Evolutionary conservation across 2,888 invertebrate species (phyloP).

Genomic region (Conus canariensis): DNA sequence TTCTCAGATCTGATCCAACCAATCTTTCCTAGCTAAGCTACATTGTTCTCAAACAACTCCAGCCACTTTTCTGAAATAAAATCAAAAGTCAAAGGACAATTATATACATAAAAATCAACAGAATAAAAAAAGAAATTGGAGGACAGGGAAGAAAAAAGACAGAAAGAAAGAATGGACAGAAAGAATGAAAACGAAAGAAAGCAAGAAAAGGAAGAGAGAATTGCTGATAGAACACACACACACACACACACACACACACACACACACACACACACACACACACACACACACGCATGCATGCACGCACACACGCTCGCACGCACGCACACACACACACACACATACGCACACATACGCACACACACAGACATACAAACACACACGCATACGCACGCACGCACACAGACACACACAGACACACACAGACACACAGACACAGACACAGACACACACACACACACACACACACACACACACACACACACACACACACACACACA

Average conservation of each 20-base stretch:
- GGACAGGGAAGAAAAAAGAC: too few relatives aligned
- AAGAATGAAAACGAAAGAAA: too few relatives aligned
- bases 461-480: slow-evolving; percentile 13
- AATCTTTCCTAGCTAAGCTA: too few relatives aligned
- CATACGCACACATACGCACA: neutral
- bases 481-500: too few relatives aligned
- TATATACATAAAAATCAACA: too few relatives aligned
- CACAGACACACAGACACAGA: neutral
- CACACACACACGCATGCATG: neutral
- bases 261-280: neutral
- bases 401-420: neutral
- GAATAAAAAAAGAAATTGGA: too few relatives aligned
- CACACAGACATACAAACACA: neutral
- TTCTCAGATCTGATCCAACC: too few relatives aligned
- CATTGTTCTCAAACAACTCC: too few relatives aligned
- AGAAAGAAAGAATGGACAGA: too few relatives aligned
- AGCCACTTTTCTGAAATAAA: too few relatives aligned
- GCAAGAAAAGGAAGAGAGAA: too few relatives aligned
- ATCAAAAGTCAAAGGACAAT: too few relatives aligned
- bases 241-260: neutral
- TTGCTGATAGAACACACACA: neutral
- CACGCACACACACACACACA: slow-evolving; percentile 6
- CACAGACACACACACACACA: neutral
- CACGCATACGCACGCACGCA: neutral
- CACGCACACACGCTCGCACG: neutral